phyloP scores from a whole-genome alignment of 2,113 vertebrate genomes.

The Pelvicachromis taeniatus region DNA sequence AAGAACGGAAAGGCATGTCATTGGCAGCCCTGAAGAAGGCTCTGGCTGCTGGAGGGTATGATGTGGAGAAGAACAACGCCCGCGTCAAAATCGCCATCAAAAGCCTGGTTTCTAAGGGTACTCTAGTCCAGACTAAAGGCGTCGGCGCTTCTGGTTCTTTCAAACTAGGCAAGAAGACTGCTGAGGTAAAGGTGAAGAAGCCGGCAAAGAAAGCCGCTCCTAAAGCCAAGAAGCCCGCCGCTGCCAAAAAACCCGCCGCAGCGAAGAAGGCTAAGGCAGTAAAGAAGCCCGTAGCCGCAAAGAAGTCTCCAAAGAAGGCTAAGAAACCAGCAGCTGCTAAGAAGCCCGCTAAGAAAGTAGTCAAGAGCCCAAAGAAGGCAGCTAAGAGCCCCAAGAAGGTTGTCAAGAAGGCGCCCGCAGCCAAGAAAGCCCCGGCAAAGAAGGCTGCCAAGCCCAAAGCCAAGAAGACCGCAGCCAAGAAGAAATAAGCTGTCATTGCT shows the following conservation, averaged over 20 bases:
- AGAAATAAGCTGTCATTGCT: constrained; percentile 1
- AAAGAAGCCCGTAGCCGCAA: not conserved
- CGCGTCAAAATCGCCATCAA: constrained; percentile 7
- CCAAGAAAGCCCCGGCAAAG: not conserved
- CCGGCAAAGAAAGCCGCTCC: not conserved
- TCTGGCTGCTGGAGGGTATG: not conserved
- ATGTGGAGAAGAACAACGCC: constrained; percentile 21
- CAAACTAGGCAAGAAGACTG: not conserved
- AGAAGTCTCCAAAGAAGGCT: not conserved
- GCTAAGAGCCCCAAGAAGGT: not conserved
- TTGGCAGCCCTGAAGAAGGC: not conserved
- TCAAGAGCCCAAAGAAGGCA: not conserved
- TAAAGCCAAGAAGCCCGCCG: not conserved
- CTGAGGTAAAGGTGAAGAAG: not conserved
- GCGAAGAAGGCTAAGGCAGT: not conserved
- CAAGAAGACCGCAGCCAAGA: constrained; percentile 20
- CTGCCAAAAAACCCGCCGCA: not conserved
- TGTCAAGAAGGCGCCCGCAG: not conserved
- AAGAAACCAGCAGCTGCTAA: not conserved
- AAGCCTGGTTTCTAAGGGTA: not conserved
- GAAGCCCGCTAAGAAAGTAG: not conserved
- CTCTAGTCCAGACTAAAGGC: not conserved
- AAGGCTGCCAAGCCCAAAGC: not conserved
- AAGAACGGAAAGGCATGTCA: not conserved
- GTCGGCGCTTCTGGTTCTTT: not conserved